These are phyloP conservation scores for Ranitomeya variabilis DNA, from an alignment of 2,113 vertebrate species.

Conservation along the genomic window DNA sequence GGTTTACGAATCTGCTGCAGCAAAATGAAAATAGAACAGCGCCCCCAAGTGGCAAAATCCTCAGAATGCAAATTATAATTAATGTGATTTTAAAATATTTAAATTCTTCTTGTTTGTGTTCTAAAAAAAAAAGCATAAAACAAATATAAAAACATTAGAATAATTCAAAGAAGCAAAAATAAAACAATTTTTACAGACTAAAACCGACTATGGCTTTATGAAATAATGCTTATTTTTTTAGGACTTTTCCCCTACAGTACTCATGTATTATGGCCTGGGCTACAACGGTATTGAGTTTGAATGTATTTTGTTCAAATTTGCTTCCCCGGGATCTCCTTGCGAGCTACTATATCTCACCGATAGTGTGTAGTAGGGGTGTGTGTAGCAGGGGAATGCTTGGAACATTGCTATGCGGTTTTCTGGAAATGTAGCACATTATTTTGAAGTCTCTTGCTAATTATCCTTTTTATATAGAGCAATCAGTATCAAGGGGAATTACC, in stretches of 20 bases:
- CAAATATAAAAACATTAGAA: neutral
- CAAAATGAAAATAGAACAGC: conserved; percentile 9
- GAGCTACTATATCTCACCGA: neutral
- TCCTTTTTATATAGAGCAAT: neutral
- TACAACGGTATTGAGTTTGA: neutral
- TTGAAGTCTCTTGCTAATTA: neutral
- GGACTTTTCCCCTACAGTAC: neutral
- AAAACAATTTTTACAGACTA: neutral
- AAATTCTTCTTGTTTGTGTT: neutral
- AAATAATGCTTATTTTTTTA: neutral
- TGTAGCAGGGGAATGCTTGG: neutral
- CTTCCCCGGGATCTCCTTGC: neutral
- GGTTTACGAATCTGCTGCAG: neutral
- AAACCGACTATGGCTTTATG: neutral
- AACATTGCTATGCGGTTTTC: neutral
- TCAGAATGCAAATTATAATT: too few relatives aligned
- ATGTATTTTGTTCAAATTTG: neutral
- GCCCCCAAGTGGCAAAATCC: conserved; percentile 8
- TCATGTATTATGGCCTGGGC: neutral
- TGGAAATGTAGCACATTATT: neutral
- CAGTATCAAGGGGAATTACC: neutral
- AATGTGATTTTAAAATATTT: neutral
- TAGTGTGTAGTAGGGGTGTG: neutral
- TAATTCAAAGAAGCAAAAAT: neutral
- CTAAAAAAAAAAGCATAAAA: neutral